Evolutionary conservation across 2,797 vertebrate genomes (phyloP), one percentile per base, ranked within the genome.

Genomic region (Dryobates pubescens): DNA sequence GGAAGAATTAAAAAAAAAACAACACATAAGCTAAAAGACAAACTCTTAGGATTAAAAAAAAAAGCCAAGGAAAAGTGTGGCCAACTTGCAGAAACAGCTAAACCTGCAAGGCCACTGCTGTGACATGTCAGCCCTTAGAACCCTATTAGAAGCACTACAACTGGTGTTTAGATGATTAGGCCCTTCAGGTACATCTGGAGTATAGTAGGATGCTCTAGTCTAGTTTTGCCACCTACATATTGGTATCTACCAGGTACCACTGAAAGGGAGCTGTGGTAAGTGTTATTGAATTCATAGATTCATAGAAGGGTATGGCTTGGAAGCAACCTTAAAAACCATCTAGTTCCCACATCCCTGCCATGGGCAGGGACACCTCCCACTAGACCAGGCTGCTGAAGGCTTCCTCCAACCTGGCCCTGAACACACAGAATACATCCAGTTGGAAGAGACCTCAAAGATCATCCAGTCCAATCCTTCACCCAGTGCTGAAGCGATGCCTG

Each of bases 31-130:
- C 24, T 19, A 53, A 78, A 58, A 56, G 10, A 22, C 23, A 51
- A 86, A 61, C 19, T 34, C 29, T 27, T 61, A 65, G 14, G 32
- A 34, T 45, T 7, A 24, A 8, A 45, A 56, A n/a, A 43, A 36
- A 17, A 15, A 43, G 15, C 16, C 0, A 0, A 81, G 56, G 70
- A 80, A 68, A 36, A 65, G 17, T 4, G 8, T 0, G 0, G 45
- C 20, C 30, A 9, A 27, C n/a, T 9, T 29, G 20, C 1, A 1
- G 72, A 58, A 86, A 67, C 4, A 69, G 16, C 30, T 51, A 54
- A 23, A 16, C 26, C 30, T 5, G 2, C 32, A 64, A 53, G 26
- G 32, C 32, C 86, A 38, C 64, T 38, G 10, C 71, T 76, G 34
- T 9, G 36, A 32, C 71, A 74, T 45, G 36, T 10, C 41, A 79